Base-by-base conservation (phyloP, 2,797 vertebrate genomes). In the Florisuga fusca region DNA sequence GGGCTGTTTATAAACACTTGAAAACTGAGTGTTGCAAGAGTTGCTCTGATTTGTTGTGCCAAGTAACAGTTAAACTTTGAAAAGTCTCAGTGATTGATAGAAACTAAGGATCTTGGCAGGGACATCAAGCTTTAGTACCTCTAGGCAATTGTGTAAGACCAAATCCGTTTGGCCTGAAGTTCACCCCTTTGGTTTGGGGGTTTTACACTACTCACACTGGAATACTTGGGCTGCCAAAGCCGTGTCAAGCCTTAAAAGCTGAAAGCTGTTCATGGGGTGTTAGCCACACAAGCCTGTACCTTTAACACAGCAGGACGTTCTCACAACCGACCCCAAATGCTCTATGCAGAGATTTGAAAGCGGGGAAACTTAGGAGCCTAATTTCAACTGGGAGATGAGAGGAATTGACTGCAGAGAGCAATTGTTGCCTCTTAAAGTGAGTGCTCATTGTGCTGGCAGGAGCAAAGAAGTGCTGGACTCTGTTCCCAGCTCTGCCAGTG, bases 1-100 rank as follows among this genome's bases (percentile, higher is more conserved):
- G 81, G 69, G 59, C 82, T 95, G 89, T 95, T 93, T 94, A 94
- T 94, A 94, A 94, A 95, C 85, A 88, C 88, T 95, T 66, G 93
- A 77, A 96, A 87, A 76, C 54, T 17, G 75, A 92, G 73, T 69
- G 82, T 73, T 91, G 48, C 34, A 59, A 86, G 84, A 84, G 87
- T 91, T 69, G 58, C 90, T 88, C 45, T 8, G n/a, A 34, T 73
- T 91, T 45, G 4, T 72, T 27, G 53, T 94, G 92, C 93, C 88
- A 95, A 95, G 71, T 41, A 89, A 92, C 79, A 58, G 82, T 57
- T 78, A 84, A 96, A 91, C 84, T 84, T 74, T 84, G 81, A 72
- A 94, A 93, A 78, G 69, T 86, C 74, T 86, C 73, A 14, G 66
- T 85, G 84, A 84, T 8, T 93, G 87, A 93, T 69, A 87, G 91